phyloP scores from a whole-genome alignment of 2,888 invertebrate genomes.

The Harpalus rufipes region DNA sequence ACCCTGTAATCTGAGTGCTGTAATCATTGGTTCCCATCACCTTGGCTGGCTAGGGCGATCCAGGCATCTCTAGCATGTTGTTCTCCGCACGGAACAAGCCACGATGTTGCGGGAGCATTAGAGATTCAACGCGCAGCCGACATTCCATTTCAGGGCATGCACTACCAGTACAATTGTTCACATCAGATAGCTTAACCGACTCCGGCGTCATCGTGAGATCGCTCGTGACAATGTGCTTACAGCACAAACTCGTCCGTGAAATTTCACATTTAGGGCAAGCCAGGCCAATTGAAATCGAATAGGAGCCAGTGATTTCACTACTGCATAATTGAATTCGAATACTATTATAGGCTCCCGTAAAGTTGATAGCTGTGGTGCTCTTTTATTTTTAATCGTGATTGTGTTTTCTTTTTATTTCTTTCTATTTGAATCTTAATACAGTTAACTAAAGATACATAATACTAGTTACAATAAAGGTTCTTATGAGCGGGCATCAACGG shows the following conservation, averaged over 20 bases:
- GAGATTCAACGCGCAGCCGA: conserved; percentile 59
- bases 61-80: conserved; percentile 15
- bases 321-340: too few relatives aligned
- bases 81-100: neutral
- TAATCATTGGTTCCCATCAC: neutral
- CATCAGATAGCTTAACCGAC: conserved; percentile 44
- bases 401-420: too few relatives aligned
- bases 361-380: too few relatives aligned
- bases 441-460: too few relatives aligned
- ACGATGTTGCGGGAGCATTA: conserved; percentile 50
- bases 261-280: neutral
- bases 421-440: too few relatives aligned
- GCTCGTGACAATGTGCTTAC: neutral
- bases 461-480: too few relatives aligned
- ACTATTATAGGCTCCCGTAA: too few relatives aligned
- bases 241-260: neutral
- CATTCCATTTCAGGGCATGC: conserved; percentile 64
- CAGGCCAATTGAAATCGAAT: too few relatives aligned
- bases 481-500: too few relatives aligned
- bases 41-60: neutral
- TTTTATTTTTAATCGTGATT: too few relatives aligned
- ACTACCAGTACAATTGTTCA: conserved; percentile 36
- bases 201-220: neutral
- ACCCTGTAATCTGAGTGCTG: neutral
- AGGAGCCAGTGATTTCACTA: too few relatives aligned